phyloP scores from a whole-genome alignment of 1,140 invertebrate genomes.

The Trichonephila clavata region DNA sequence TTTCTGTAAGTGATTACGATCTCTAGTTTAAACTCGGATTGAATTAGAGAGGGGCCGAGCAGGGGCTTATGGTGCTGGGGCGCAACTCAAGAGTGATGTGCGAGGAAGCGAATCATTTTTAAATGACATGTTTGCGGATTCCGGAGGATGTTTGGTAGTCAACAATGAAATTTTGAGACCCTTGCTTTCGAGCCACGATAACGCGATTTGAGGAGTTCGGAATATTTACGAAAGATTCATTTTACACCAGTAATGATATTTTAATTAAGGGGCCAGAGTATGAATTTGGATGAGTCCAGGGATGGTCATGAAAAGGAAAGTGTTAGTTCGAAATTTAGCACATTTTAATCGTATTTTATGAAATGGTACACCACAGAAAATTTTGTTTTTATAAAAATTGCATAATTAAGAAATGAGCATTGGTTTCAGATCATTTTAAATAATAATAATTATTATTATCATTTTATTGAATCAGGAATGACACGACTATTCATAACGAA shows the following conservation, averaged over 20 bases:
- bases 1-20: slow-evolving; percentile 34
- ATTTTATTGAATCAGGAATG: too few species aligned
- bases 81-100: not conserved
- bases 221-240: not conserved
- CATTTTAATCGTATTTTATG: not conserved
- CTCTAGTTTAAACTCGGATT: slow-evolving; percentile 25
- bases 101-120: slow-evolving; percentile 35
- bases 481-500: too few species aligned
- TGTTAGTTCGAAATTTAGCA: not conserved
- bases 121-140: slow-evolving; percentile 27
- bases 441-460: too few species aligned
- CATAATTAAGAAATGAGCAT: too few species aligned
- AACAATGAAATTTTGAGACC: not conserved
- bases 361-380: too few species aligned
- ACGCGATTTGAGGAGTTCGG: not conserved
- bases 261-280: too few species aligned
- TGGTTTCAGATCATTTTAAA: too few species aligned
- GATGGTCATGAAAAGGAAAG: too few species aligned
- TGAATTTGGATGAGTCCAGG: too few species aligned
- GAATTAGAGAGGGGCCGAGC: not conserved
- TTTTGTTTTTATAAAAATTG: too few species aligned
- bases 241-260: not conserved
- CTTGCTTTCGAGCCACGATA: not conserved
- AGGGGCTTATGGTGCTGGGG: not conserved
- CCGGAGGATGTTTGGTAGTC: not conserved